A percentile compares a stretch with the other conserved stretches of the same genome.
These are phyloP conservation scores for Fregata magnificens DNA, from an alignment of 2,113 vertebrate species.

Conservation along the genomic window DNA sequence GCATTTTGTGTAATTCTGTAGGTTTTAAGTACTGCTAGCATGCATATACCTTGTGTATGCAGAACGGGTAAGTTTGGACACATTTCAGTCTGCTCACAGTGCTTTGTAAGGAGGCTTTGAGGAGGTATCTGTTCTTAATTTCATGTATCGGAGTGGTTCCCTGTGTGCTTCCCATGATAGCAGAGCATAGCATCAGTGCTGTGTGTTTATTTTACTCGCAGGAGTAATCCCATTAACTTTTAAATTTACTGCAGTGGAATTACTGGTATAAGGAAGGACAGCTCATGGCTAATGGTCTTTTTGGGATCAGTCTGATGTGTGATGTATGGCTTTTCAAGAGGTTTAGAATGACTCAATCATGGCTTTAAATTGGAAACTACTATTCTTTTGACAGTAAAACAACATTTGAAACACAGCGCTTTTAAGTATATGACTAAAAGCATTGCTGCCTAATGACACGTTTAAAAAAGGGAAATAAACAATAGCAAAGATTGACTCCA, in stretches of 20 bases:
- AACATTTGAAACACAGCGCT: slow-evolving; percentile 6
- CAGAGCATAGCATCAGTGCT: background rate
- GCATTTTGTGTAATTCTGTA: background rate
- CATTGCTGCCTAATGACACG: background rate
- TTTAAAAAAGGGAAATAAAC: slow-evolving; percentile 9
- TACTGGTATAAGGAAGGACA: slow-evolving; percentile 26
- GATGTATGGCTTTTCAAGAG: slow-evolving; percentile 18
- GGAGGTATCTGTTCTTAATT: background rate
- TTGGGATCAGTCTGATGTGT: slow-evolving; percentile 31
- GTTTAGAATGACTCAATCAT: slow-evolving; percentile 3
- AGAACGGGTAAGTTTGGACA: background rate
- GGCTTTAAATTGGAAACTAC: background rate
- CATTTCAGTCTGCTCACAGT: background rate
- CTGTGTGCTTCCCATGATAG: background rate
- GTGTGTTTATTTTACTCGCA: slow-evolving; percentile 33
- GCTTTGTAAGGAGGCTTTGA: background rate
- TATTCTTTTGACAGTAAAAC: slow-evolving; percentile 16
- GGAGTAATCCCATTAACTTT: slow-evolving; percentile 42
- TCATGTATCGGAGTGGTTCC: background rate
- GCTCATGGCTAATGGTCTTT: slow-evolving; percentile 31
- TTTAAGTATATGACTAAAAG: background rate
- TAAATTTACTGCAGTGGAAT: slow-evolving; percentile 29
- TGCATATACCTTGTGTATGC: background rate
- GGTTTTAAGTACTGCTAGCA: background rate
- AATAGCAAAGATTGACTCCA: background rate